Conservation (phyloP, 2,888 invertebrate species). For the Nemoura dubitans region DNA sequence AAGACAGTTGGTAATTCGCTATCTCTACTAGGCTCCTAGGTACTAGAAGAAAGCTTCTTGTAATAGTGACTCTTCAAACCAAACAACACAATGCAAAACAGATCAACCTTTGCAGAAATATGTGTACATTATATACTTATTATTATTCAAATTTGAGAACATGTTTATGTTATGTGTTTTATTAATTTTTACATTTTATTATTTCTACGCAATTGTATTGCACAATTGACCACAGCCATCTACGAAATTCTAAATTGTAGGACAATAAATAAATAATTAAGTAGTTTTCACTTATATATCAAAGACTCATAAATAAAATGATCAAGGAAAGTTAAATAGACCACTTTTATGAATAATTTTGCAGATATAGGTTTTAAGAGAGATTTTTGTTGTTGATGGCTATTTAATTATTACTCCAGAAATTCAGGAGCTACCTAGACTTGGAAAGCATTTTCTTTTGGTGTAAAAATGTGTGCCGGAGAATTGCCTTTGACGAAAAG, state of each 20-base stretch:
- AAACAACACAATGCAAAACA: neutral
- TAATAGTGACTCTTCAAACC: neutral
- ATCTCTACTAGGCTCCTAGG: neutral
- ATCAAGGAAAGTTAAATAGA: neutral
- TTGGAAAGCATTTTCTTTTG: neutral
- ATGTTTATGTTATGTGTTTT: constrained; percentile 13
- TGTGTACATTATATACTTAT: neutral
- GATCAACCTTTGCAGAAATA: neutral
- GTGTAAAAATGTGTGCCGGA: neutral
- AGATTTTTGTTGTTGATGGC: neutral
- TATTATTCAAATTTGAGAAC: constrained; percentile 16
- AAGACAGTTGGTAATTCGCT: neutral
- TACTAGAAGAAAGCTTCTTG: neutral
- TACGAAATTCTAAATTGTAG: neutral
- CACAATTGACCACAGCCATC: constrained; percentile 32
- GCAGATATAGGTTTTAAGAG: neutral
- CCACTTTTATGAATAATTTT: neutral
- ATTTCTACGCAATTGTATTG: constrained; percentile 34
- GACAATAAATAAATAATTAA: neutral
- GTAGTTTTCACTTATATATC: neutral
- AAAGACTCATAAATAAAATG: neutral
- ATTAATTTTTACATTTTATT: constrained; percentile 9
- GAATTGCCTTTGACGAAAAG: neutral
- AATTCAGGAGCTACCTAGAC: neutral
- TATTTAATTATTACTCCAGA: neutral